Evolutionary conservation across 2,888 invertebrate species (phyloP).

Genomic region (Caenorhabditis wallacei): DNA sequence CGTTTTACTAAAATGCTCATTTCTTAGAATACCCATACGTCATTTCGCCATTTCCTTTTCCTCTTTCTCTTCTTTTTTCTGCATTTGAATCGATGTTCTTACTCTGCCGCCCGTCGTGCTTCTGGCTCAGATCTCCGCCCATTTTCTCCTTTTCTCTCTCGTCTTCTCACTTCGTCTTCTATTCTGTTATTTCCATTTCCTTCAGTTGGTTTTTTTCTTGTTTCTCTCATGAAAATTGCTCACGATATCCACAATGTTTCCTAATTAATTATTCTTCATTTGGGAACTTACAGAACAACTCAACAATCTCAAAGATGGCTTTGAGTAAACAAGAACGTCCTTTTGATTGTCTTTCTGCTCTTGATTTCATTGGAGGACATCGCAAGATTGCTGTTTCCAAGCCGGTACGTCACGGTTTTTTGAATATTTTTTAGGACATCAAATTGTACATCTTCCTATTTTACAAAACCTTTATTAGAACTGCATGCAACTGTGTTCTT

Average conservation of each 20-base stretch:
- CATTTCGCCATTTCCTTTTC: conserved; percentile 26
- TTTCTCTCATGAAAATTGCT: background rate
- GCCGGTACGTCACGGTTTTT: background rate
- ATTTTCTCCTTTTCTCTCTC: conserved; percentile 7
- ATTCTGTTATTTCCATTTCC: conserved; percentile 18
- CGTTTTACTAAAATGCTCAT: conserved; percentile 1
- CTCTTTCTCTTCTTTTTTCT: conserved; percentile 13
- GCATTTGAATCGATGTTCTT: conserved; percentile 23
- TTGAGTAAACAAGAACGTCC: conserved; percentile 50
- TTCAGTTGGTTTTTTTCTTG: background rate
- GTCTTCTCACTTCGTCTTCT: conserved; percentile 20
- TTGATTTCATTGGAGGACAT: conserved; percentile 36
- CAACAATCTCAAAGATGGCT: conserved; percentile 4
- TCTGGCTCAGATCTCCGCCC: conserved; percentile 21
- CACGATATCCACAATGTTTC: conserved; percentile 1
- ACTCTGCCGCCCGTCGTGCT: conserved; percentile 16
- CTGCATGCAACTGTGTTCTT: no score
- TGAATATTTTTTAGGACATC: background rate
- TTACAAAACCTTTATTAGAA: no score
- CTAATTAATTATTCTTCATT: no score
- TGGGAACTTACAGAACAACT: background rate
- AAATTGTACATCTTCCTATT: no score
- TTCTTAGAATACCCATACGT: conserved; percentile 16
- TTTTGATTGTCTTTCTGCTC: conserved; percentile 21
- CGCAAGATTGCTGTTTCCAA: conserved; percentile 26